Percentiles rank a stretch among this genome's conserved stretches.
phyloP scores from a whole-genome alignment of 2,797 vertebrate species.

The Xerus rutilus region DNA sequence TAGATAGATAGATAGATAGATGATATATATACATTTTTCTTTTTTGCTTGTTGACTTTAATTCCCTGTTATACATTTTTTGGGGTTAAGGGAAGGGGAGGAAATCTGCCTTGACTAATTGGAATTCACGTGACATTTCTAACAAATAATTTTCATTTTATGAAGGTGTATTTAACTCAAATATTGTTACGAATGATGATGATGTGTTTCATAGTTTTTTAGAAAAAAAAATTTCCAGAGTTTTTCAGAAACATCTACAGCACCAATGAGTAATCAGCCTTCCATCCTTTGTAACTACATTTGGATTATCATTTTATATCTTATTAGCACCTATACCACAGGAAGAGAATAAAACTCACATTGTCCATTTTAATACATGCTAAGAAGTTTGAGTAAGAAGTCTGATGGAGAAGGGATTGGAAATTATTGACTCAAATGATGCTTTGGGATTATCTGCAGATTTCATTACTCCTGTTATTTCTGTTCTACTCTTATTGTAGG shows the following conservation, averaged over 20 bases:
- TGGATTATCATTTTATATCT: slow-evolving; percentile 44
- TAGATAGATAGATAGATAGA: too few species aligned
- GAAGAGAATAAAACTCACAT: neutral
- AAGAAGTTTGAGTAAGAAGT: slow-evolving; percentile 3
- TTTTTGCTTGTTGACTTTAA: neutral
- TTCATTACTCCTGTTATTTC: slow-evolving; percentile 73
- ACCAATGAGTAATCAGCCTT: neutral
- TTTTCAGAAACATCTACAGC: neutral
- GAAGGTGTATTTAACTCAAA: neutral
- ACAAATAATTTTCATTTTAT: slow-evolving; percentile 51
- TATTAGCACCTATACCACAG: neutral
- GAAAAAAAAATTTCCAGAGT: neutral
- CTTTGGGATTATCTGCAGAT: slow-evolving; percentile 60
- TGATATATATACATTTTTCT: neutral
- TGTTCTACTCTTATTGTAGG: slow-evolving; percentile 44
- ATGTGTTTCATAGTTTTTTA: neutral
- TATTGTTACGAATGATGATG: neutral
- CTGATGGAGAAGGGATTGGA: neutral
- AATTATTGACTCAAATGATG: slow-evolving; percentile 52
- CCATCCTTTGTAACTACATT: neutral
- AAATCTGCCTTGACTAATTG: neutral
- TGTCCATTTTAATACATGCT: slow-evolving; percentile 42
- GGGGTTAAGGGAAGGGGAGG: neutral
- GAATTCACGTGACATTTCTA: slow-evolving; percentile 19
- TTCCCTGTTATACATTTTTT: neutral